Percentiles rank a stretch among this genome's conserved stretches.
These are phyloP conservation scores for Helogale parvula DNA, from an alignment of 2,113 vertebrate species.

Conservation along the genomic window DNA sequence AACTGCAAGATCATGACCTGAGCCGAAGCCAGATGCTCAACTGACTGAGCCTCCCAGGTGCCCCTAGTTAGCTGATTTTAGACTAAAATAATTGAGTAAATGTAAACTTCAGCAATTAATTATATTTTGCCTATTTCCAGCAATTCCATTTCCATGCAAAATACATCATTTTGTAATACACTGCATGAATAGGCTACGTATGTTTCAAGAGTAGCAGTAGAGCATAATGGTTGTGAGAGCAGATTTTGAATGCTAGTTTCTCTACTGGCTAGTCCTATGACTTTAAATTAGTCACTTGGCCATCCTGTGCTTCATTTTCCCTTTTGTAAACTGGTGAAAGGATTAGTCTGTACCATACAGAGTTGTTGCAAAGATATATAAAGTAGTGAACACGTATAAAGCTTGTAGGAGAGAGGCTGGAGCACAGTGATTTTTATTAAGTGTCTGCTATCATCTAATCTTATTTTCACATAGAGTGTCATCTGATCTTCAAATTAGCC, in stretches of 20 bases:
- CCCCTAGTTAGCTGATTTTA: background rate
- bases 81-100: constrained; percentile 3
- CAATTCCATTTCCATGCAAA: background rate
- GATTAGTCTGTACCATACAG: background rate
- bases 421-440: background rate
- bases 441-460: background rate
- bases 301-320: background rate
- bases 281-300: background rate
- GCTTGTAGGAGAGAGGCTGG: background rate
- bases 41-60: no score
- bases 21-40: no score
- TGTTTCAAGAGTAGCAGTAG: background rate
- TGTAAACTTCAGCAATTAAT: background rate
- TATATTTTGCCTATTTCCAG: background rate
- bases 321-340: background rate
- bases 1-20: no score
- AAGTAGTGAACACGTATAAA: background rate
- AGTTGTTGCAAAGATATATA: background rate
- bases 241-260: background rate
- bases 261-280: background rate
- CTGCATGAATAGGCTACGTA: background rate
- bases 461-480: background rate
- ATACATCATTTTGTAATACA: background rate
- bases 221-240: background rate
- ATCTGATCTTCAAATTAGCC: background rate